Percentiles rank a stretch among this genome's conserved stretches.
phyloP scores from a whole-genome alignment of 1,140 invertebrate species.

The Diorhabda elongata region DNA sequence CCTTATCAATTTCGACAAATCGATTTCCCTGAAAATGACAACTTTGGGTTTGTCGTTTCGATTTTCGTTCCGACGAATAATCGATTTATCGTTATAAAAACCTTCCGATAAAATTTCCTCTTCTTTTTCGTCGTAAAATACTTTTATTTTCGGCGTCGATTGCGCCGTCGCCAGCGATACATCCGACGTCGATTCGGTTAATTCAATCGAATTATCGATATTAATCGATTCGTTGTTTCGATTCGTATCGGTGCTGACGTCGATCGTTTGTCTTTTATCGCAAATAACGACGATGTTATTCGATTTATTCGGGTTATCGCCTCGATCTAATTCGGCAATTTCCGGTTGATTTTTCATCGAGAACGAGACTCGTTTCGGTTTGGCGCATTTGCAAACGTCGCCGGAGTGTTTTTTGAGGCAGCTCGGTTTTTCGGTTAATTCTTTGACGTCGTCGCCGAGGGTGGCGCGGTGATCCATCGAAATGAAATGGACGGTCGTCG shows the following conservation, averaged over 20 bases:
- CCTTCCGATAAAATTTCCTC: neutral
- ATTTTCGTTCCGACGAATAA: neutral
- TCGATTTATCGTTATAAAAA: too few species aligned
- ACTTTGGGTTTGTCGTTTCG: conserved; percentile 5
- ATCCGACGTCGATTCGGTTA: neutral
- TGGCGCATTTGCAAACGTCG: neutral
- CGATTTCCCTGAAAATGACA: conserved; percentile 17
- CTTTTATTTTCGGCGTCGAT: conserved; percentile 4
- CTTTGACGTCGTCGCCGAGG: neutral
- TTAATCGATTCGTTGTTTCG: too few species aligned
- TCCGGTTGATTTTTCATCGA: neutral
- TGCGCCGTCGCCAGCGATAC: neutral
- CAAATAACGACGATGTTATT: neutral
- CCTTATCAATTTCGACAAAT: neutral
- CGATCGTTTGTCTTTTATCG: neutral
- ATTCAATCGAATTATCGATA: too few species aligned
- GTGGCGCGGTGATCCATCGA: neutral
- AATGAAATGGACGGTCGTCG: neutral
- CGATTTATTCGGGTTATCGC: neutral
- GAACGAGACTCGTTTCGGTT: conserved; percentile 17
- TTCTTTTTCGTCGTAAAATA: conserved; percentile 8
- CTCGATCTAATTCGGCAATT: neutral
- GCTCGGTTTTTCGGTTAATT: neutral
- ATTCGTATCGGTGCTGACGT: neutral
- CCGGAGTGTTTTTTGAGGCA: conserved; percentile 7